A percentile compares a stretch with the other conserved stretches of the same genome.
These are phyloP conservation scores for Eupithecia abbreviata DNA, from an alignment of 2,888 invertebrate genomes.

Conservation along the genomic window DNA sequence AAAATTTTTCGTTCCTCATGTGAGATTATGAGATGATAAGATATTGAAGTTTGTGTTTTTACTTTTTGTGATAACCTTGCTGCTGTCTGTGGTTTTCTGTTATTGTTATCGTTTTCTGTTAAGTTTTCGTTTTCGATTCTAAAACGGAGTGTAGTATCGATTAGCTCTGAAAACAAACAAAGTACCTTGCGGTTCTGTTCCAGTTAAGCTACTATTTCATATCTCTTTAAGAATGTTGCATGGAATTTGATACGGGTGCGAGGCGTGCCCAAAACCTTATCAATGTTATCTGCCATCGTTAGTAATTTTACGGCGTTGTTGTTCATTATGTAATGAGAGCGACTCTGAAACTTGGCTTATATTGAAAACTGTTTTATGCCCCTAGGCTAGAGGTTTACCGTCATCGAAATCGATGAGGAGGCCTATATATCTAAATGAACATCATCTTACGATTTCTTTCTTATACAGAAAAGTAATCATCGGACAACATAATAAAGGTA, in stretches of 20 bases:
- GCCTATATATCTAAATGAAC: too few relatives aligned
- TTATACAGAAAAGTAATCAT: neutral
- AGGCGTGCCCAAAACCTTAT: constrained; percentile 43
- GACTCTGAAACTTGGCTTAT: neutral
- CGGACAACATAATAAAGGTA: neutral
- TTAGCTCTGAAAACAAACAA: neutral
- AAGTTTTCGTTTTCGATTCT: too few relatives aligned
- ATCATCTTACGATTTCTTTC: neutral
- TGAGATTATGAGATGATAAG: too few relatives aligned
- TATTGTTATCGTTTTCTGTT: too few relatives aligned
- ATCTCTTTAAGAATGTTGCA: constrained; percentile 41
- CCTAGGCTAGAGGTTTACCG: neutral
- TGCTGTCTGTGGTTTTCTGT: too few relatives aligned
- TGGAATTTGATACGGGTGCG: constrained; percentile 43
- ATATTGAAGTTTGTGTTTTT: too few relatives aligned
- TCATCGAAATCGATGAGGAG: too few relatives aligned
- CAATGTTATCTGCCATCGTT: constrained; percentile 41
- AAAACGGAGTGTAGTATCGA: neutral
- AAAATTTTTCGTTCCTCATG: too few relatives aligned
- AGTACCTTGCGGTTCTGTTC: constrained; percentile 25
- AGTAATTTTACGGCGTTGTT: constrained; percentile 31
- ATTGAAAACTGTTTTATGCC: neutral
- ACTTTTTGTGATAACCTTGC: too few relatives aligned
- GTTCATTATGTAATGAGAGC: constrained; percentile 31
- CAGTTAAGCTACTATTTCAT: constrained; percentile 33